Evolutionary conservation across 2,113 vertebrate species (phyloP).

Genomic region (Amia ocellicauda): DNA sequence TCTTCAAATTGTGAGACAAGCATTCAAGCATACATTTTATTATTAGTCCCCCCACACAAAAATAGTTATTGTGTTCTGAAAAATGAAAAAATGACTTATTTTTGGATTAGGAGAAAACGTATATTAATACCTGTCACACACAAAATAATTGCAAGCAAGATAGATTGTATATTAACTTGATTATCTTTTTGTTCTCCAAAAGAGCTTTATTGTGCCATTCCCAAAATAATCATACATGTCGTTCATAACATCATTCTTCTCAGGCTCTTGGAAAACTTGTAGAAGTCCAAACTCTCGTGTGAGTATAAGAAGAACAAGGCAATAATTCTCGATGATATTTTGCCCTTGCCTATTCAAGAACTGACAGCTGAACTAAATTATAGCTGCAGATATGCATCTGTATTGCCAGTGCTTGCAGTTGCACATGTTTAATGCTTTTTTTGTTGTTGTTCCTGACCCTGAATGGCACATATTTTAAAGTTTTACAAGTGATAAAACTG

Average conservation of each 20-base stretch:
- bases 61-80: no score
- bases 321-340: slow-evolving; percentile 12
- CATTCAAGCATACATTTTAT: no score
- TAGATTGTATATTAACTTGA: slow-evolving; percentile 13
- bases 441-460: no score
- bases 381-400: background rate
- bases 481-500: no score
- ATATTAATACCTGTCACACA: slow-evolving; percentile 22
- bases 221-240: slow-evolving; percentile 5
- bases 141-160: slow-evolving; percentile 1
- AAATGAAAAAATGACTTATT: no score
- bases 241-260: slow-evolving; percentile 21
- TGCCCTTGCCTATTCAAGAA: slow-evolving; percentile 22
- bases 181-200: slow-evolving; percentile 10
- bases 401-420: background rate
- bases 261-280: background rate
- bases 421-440: no score
- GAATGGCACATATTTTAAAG: no score
- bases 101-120: no score
- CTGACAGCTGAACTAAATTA: slow-evolving; percentile 25
- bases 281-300: slow-evolving; percentile 18
- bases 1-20: no score
- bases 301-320: slow-evolving; percentile 10
- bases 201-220: slow-evolving; percentile 15
- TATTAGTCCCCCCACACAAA: no score